Evolutionary conservation across 2,113 vertebrate species (phyloP).

Genomic region (Fulica atra): DNA sequence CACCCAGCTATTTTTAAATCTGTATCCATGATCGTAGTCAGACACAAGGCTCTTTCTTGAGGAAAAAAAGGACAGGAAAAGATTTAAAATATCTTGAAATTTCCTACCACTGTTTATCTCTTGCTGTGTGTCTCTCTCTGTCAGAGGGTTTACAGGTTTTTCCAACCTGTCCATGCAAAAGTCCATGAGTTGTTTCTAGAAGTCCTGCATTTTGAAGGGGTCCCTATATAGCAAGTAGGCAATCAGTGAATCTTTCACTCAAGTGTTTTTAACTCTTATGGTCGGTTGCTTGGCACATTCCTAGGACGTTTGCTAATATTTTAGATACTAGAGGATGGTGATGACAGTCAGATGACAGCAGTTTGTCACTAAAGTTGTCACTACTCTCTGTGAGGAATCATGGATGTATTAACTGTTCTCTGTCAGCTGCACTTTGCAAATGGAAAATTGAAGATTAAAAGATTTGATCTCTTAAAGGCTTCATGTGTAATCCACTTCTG

Average conservation of each 20-base stretch:
- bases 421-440: not conserved
- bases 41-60: not conserved
- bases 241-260: not conserved
- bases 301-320: not conserved
- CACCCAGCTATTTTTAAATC: conserved; percentile 26
- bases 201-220: not conserved
- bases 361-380: not conserved
- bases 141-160: not conserved
- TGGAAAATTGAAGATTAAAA: not conserved
- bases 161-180: not conserved
- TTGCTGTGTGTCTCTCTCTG: not conserved
- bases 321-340: not conserved
- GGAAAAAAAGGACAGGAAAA: conserved; percentile 3
- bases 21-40: not conserved
- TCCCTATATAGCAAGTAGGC: not conserved
- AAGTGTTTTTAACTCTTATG: not conserved
- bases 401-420: not conserved
- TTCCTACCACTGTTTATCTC: not conserved
- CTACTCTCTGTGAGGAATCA: not conserved
- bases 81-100: conserved; percentile 5
- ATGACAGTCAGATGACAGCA: conserved; percentile 1
- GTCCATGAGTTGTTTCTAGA: not conserved
- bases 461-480: not conserved
- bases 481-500: not conserved
- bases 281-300: not conserved